Base-by-base conservation (phyloP, 2,113 vertebrate species). In the Spheniscus mendiculus region DNA sequence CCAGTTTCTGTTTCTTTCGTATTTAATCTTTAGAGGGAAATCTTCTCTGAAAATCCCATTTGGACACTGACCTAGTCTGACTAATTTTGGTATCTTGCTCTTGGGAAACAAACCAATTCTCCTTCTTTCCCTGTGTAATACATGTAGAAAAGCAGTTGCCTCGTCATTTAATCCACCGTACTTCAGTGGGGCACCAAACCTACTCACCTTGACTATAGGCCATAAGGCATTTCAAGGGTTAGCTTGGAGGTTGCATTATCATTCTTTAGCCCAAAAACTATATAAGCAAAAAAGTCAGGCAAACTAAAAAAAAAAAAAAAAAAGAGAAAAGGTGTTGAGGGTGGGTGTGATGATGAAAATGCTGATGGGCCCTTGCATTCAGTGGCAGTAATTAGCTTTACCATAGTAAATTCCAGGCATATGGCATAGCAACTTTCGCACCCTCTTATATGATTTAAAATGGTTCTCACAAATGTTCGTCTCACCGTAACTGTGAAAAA, bases 341-440 rank as follows among this genome's bases (percentile, higher is more conserved):
- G 90, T 89, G 86, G 89, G 72, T 90, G 88, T 83, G 69, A 94
- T 91, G 77, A 95, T 84, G 86, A 78, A 93, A 96, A 81, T 87
- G 65, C 92, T 97, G 86, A 91, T 3, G 29, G 55, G 83, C 34
- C 86, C 63, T 89, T 89, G 70, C 44, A 61, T 93, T 93, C 86
- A 71, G 82, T 82, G 76, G 88, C 81, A 95, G 89, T 85, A 97
- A 95, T 97, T 95, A 97, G 53, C 66, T 94, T 67, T 82, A 79
- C 49, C 81, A 50, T 83, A 96, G 96, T 96, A 97, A 97, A 93
- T 95, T 92, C 65, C 74, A 91, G 90, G 89, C 93, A 95, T 95
- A 95, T 95, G 95, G 90, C 83, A 94, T 29, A 94, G 71, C 84
- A 94, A 92, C 76, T 94, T 96, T 95, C 10, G 0, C 93, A 93